Percentiles rank a stretch among this genome's conserved stretches.
These are phyloP conservation scores for Celastrina argiolus DNA, from an alignment of 2,888 invertebrate species.

Conservation along the genomic window DNA sequence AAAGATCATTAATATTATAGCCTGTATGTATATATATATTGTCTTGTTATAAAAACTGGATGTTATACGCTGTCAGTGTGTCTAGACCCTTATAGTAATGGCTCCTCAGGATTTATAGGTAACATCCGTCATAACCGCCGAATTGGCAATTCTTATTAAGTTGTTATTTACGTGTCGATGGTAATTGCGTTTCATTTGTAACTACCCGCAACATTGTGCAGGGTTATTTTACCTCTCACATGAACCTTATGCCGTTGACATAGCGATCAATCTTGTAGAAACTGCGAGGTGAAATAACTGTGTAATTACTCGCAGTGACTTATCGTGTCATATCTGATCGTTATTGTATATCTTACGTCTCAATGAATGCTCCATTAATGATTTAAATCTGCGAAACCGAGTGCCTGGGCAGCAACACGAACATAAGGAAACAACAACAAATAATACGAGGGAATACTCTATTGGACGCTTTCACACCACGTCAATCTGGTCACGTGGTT, in stretches of 20 bases:
- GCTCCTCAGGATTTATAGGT: slow-evolving; percentile 31
- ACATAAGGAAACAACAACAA: background rate
- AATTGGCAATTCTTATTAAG: slow-evolving; percentile 29
- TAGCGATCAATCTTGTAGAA: background rate
- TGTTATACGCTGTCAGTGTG: no score
- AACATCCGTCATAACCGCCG: slow-evolving; percentile 32
- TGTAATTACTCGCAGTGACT: slow-evolving; percentile 8
- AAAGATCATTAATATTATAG: no score
- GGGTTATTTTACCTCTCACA: background rate
- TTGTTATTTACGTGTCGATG: slow-evolving; percentile 14
- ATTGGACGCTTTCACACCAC: no score
- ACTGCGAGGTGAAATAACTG: background rate
- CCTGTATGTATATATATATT: no score
- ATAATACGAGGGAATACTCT: background rate
- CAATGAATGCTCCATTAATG: background rate
- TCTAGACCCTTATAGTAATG: slow-evolving; percentile 27
- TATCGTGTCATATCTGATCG: slow-evolving; percentile 12
- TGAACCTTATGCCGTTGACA: background rate
- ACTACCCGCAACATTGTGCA: background rate
- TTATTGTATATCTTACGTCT: slow-evolving; percentile 5
- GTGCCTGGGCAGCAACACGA: background rate
- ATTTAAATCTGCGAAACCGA: background rate
- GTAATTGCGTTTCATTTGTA: slow-evolving; percentile 20
- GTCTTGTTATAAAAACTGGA: no score
- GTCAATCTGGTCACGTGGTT: no score